Conservation (phyloP, 1,140 invertebrate genomes). For the Pinna nobilis region DNA sequence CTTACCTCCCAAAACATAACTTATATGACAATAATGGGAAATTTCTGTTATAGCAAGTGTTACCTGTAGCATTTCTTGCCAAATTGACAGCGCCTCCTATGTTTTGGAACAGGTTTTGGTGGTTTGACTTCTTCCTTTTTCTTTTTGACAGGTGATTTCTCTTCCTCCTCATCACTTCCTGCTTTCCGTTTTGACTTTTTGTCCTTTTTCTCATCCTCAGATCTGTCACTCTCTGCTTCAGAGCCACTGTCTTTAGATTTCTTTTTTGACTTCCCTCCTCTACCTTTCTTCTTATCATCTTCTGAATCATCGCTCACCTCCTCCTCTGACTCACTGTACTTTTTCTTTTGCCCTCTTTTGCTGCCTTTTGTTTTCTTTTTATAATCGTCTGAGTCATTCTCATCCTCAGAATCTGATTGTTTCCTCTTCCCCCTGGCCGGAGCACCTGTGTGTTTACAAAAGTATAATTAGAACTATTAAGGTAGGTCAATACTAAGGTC, state of each 20-base stretch:
- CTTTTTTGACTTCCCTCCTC: constrained; percentile 20
- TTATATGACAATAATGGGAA: constrained; percentile 76
- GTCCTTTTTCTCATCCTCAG: constrained; percentile 51
- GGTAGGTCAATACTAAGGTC: no score
- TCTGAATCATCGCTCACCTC: constrained; percentile 43
- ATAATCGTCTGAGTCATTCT: constrained; percentile 9
- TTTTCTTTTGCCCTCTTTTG: constrained; percentile 15
- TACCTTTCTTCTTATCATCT: constrained; percentile 23
- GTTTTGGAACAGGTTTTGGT: constrained; percentile 34
- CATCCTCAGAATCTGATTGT: constrained; percentile 31
- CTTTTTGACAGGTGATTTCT: constrained; percentile 36
- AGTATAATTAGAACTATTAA: no score
- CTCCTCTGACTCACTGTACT: constrained; percentile 24
- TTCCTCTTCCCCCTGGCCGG: constrained; percentile 17
- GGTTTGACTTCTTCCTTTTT: constrained; percentile 21
- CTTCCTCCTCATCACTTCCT: constrained; percentile 36
- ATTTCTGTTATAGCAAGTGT: not conserved
- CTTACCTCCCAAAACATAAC: constrained; percentile 75
- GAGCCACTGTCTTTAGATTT: not conserved
- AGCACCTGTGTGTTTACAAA: not conserved
- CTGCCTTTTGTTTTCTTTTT: constrained; percentile 31
- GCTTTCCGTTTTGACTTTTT: constrained; percentile 42
- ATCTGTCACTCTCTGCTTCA: constrained; percentile 44
- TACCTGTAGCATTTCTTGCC: constrained; percentile 73
- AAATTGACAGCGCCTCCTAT: constrained; percentile 65